Evolutionary conservation across 2,113 vertebrate genomes (phyloP), one percentile per base, ranked within the genome.

Genomic region (Tetraodon nigroviridis): DNA sequence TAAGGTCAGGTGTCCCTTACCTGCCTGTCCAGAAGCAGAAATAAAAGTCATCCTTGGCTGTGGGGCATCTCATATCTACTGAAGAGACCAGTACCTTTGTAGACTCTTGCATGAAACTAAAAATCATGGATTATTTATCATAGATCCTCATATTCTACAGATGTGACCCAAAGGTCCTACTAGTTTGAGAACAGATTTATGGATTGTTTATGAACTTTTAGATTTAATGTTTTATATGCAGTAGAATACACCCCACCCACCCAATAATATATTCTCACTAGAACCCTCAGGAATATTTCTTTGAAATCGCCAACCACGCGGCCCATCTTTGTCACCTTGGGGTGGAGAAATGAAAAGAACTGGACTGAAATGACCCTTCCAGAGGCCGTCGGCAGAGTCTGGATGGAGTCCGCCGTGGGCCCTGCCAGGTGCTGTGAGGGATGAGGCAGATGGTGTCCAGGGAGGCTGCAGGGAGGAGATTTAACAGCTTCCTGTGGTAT

Each of bases 401-500:
- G 55, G 14, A 6, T 51, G 69, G 50, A 68, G 69, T 60, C 51
- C 61, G 53, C 61, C 51, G 45, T 17, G 44, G 68, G 71, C 32
- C 42, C 54, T 74, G 76, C 72, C 72, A 64, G 69, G 46, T 1
- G 16, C 68, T 66, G 58, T 55, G 51, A 69, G 76, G 64, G 66
- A 68, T 71, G 72, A 70, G 76, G 42, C 78, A 83, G 81, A 84
- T 82, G 83, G 75, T 64, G 73, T 32, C 51, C 48, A 51, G 67
- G 62, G 18, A 56, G 57, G 75, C 79, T 73, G 76, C 41, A 0
- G 66, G 60, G 66, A 71, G 54, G 69, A 71, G 32, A 63, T 58
- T 71, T 72, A 41, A 52, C 52, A 60, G 51, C 47, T 66, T 64
- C 57, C 67, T 32, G 47, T 14, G 50, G 69, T 70, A 66, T 58